phyloP scores from a whole-genome alignment of 92 coral and sea anemone genomes.

The Phenganax stokvisi region DNA sequence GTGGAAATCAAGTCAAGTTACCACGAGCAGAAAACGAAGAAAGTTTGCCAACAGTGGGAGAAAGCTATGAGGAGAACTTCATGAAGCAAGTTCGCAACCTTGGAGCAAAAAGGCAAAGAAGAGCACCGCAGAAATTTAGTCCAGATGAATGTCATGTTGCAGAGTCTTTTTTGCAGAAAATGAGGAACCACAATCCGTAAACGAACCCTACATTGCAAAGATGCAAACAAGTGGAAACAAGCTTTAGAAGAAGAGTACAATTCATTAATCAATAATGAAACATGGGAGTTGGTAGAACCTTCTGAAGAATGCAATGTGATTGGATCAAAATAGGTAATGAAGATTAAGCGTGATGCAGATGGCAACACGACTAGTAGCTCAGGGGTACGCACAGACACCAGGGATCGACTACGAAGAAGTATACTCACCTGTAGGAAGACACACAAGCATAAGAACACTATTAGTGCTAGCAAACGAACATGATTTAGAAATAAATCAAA shows the following conservation, averaged over 20 bases:
- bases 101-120: not conserved
- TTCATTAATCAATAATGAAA: conserved; percentile 47
- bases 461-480: conserved; percentile 5
- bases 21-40: not conserved
- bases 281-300: conserved; percentile 59
- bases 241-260: conserved; percentile 33
- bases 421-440: not conserved
- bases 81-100: not conserved
- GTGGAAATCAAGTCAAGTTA: too few relatives aligned
- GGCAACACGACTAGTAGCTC: conserved; percentile 52
- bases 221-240: not conserved
- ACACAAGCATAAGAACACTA: not conserved
- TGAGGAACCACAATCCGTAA: not conserved
- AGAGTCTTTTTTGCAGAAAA: not conserved
- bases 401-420: conserved; percentile 51
- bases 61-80: conserved; percentile 14
- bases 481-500: conserved; percentile 21
- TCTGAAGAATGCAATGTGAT: conserved; percentile 50
- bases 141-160: not conserved
- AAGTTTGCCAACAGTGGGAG: conserved; percentile 21
- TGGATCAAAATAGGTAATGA: conserved; percentile 60
- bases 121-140: not conserved
- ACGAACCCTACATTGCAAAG: not conserved
- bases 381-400: conserved; percentile 58
- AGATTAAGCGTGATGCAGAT: conserved; percentile 51